A percentile compares a stretch with the other conserved stretches of the same genome.
Evolutionary conservation across 2,797 vertebrate species (phyloP).

Genomic region (Peromyscus attwateri): DNA sequence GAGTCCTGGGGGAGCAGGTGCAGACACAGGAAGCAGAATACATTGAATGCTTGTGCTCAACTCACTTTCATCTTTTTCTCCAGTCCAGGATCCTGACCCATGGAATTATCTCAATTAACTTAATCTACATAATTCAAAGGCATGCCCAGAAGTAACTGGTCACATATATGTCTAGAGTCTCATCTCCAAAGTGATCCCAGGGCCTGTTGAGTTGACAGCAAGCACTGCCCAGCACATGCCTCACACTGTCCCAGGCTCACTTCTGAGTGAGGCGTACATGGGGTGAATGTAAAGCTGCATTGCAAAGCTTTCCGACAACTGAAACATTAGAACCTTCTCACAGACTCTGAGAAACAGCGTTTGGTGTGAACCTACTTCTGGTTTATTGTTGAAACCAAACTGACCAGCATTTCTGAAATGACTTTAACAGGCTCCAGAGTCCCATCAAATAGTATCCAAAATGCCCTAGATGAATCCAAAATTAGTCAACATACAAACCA

Average conservation of each 20-base stretch:
- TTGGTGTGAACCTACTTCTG: not conserved
- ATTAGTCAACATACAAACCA: slow-evolving; percentile 10
- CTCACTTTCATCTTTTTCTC: not conserved
- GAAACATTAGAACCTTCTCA: not conserved
- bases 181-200: no score
- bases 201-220: not conserved
- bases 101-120: not conserved
- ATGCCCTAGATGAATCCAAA: not conserved
- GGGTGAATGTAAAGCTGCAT: not conserved
- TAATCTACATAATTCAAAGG: not conserved
- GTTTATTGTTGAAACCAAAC: not conserved
- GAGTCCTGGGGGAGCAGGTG: not conserved
- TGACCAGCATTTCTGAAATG: not conserved
- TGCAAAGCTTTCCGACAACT: not conserved
- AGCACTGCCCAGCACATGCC: not conserved
- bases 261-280: accelerated
- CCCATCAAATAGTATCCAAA: not conserved
- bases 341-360: not conserved
- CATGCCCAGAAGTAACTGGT: not conserved
- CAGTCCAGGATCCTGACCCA: not conserved
- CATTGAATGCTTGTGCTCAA: not conserved
- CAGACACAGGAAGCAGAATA: not conserved
- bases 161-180: not conserved
- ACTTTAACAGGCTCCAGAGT: not conserved
- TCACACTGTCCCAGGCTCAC: not conserved